phyloP scores from a whole-genome alignment of 2,797 vertebrate species.

The Acanthurus tractus region DNA sequence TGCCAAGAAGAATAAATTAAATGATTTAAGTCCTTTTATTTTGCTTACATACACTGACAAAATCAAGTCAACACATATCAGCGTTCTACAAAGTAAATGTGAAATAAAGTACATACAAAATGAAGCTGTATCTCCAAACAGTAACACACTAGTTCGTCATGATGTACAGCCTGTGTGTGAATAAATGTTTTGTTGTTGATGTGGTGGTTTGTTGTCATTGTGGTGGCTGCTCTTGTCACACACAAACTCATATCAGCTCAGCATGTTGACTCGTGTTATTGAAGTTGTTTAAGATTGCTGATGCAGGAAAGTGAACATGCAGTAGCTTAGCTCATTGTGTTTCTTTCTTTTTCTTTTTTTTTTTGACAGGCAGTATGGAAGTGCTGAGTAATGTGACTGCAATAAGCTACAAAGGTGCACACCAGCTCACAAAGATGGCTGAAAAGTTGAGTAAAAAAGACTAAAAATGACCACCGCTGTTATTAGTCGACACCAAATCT shows the following conservation, averaged over 20 bases:
- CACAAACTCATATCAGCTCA: slow-evolving; percentile 46
- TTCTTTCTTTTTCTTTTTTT: slow-evolving; percentile 45
- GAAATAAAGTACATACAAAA: slow-evolving; percentile 34
- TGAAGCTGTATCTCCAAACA: slow-evolving; percentile 35
- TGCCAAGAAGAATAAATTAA: slow-evolving; percentile 3
- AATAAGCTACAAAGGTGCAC: slow-evolving; percentile 59
- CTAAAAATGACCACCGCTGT: slow-evolving; percentile 52
- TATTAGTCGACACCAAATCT: slow-evolving; percentile 51
- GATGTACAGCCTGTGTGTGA: slow-evolving; percentile 50
- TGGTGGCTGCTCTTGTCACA: slow-evolving; percentile 56
- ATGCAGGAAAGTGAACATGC: slow-evolving; percentile 61
- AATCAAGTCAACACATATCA: slow-evolving; percentile 21
- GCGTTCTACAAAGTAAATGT: slow-evolving; percentile 1
- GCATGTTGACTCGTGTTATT: slow-evolving; percentile 55
- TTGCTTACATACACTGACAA: not conserved
- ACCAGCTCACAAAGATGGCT: slow-evolving; percentile 41
- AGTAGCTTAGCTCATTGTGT: slow-evolving; percentile 67
- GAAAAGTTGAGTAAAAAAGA: slow-evolving; percentile 40
- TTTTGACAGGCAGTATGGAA: slow-evolving; percentile 72
- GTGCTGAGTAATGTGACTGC: slow-evolving; percentile 79
- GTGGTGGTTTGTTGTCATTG: slow-evolving; percentile 57
- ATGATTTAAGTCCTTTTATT: slow-evolving; percentile 10
- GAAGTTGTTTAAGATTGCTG: slow-evolving; percentile 71
- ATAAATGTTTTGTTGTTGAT: slow-evolving; percentile 58
- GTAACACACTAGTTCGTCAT: slow-evolving; percentile 51